phyloP scores from a whole-genome alignment of 2,888 invertebrate species.

The Cataglyphis cursor region DNA sequence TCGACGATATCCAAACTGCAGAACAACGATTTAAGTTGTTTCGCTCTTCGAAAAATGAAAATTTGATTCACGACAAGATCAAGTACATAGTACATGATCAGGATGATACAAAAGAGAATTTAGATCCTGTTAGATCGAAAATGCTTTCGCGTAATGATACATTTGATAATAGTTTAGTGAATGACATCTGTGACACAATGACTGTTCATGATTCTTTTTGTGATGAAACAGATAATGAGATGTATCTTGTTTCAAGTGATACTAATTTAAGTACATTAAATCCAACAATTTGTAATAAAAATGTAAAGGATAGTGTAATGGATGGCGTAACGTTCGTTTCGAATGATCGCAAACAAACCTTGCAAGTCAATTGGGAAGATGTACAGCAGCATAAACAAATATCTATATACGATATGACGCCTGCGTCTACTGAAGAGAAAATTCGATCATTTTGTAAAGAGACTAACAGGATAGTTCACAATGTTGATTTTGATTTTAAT shows the following conservation, averaged over 20 bases:
- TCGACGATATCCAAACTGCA: background rate
- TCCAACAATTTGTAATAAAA: constrained; percentile 1
- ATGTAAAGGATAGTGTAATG: background rate
- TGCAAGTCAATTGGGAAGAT: background rate
- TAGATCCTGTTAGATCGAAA: constrained; percentile 71
- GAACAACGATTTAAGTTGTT: background rate
- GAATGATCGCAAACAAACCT: background rate
- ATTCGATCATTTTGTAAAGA: background rate
- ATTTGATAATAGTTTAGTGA: constrained; percentile 22
- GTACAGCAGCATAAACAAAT: background rate
- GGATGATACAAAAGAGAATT: constrained; percentile 81
- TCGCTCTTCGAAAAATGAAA: background rate
- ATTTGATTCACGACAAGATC: constrained; percentile 32
- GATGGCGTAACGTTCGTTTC: background rate
- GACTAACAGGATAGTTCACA: background rate
- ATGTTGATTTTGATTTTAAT: constrained; percentile 2
- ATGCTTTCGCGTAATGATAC: constrained; percentile 38
- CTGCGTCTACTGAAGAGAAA: background rate
- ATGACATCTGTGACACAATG: constrained; percentile 1
- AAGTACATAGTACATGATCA: constrained; percentile 14
- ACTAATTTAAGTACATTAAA: constrained; percentile 21
- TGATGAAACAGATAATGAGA: background rate
- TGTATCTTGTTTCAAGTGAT: background rate
- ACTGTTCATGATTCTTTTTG: background rate
- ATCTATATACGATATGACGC: background rate